These are phyloP conservation scores for Lomographa bimaculata DNA, from an alignment of 2,888 invertebrate species.

Conservation along the genomic window DNA sequence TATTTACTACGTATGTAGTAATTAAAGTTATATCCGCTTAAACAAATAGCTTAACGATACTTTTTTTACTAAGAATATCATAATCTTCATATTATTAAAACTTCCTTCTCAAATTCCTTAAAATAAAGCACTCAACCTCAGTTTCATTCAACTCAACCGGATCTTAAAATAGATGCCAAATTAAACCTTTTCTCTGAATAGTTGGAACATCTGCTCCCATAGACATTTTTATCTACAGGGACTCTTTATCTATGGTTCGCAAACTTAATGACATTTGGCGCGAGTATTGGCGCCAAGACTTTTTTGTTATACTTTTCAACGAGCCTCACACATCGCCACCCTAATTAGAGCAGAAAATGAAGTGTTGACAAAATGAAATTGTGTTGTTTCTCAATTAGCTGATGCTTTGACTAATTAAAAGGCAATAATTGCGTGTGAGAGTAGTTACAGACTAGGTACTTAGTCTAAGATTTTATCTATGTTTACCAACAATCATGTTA, in stretches of 20 bases:
- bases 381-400: too few species aligned
- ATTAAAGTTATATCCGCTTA: too few species aligned
- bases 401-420: too few species aligned
- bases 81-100: too few species aligned
- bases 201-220: conserved; percentile 50
- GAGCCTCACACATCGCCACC: conserved; percentile 59
- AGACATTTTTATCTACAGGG: conserved; percentile 50
- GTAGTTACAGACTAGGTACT: too few species aligned
- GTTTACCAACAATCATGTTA: too few species aligned
- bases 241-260: conserved; percentile 56
- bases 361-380: conserved; percentile 11
- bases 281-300: conserved; percentile 64
- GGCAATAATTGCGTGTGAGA: too few species aligned
- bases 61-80: too few species aligned
- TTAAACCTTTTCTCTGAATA: conserved; percentile 21
- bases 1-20: too few species aligned
- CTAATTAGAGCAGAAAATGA: conserved; percentile 45
- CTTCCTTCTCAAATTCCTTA: conserved; percentile 30
- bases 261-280: conserved; percentile 57
- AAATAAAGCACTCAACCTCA: conserved; percentile 26
- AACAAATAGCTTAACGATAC: too few species aligned
- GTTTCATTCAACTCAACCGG: conserved; percentile 14
- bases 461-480: too few species aligned
- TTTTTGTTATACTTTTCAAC: conserved; percentile 39
- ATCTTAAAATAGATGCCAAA: conserved; percentile 25